These are phyloP conservation scores for Phortica magna DNA, from an alignment of 2,888 invertebrate genomes.

Conservation along the genomic window DNA sequence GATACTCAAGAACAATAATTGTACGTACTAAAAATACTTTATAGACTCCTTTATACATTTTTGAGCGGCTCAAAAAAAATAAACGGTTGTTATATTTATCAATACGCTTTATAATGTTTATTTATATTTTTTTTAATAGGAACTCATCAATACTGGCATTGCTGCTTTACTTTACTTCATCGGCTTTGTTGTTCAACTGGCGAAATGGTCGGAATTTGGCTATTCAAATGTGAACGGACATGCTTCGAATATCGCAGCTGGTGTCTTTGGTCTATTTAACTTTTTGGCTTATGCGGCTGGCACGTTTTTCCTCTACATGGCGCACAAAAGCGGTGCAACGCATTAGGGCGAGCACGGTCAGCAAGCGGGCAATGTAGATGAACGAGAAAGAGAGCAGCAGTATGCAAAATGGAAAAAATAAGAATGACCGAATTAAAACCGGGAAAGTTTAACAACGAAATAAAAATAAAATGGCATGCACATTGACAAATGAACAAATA, in stretches of 20 bases:
- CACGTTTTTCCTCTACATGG: slow-evolving; percentile 86
- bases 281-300: slow-evolving; percentile 88
- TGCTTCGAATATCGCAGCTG: slow-evolving; percentile 86
- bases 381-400: background rate
- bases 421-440: too few species aligned
- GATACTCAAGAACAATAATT: too few species aligned
- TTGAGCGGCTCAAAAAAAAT: too few species aligned
- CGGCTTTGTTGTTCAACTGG: slow-evolving; percentile 89
- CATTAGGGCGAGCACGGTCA: slow-evolving; percentile 51
- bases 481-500: too few species aligned
- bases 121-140: slow-evolving; percentile 84
- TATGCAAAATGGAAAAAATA: too few species aligned
- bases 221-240: slow-evolving; percentile 54
- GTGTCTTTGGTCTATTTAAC: slow-evolving; percentile 91
- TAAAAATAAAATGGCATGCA: too few species aligned
- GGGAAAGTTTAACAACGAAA: too few species aligned
- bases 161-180: slow-evolving; percentile 86
- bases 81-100: too few species aligned
- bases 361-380: background rate
- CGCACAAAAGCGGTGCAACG: slow-evolving; percentile 82
- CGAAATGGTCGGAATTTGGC: slow-evolving; percentile 79
- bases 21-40: too few species aligned
- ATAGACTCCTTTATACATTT: too few species aligned
- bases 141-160: slow-evolving; percentile 86
- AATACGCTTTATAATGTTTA: too few species aligned